phyloP scores from a whole-genome alignment of 2,888 invertebrate genomes.

The Proisotoma minuta region DNA sequence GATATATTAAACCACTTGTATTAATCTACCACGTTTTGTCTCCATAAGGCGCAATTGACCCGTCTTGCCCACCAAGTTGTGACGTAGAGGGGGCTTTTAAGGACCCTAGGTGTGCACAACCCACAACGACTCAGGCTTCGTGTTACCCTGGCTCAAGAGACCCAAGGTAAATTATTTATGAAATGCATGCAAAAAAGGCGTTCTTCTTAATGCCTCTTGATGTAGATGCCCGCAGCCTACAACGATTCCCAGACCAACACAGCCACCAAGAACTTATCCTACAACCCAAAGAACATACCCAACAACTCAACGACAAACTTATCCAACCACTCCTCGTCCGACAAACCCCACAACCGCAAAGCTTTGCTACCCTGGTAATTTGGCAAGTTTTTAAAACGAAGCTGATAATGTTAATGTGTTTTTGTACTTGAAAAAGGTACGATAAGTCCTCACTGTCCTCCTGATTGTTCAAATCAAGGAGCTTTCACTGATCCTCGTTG shows the following conservation, averaged over 20 bases:
- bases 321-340: conserved; percentile 12
- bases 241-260: no score
- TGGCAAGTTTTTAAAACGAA: no score
- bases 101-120: conserved; percentile 36
- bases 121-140: conserved; percentile 10
- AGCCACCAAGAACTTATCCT: neutral
- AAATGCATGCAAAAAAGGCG: no score
- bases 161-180: conserved; percentile 20
- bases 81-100: conserved; percentile 26
- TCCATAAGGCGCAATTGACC: neutral
- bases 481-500: conserved; percentile 19
- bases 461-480: conserved; percentile 5
- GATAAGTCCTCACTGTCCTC: neutral
- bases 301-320: neutral
- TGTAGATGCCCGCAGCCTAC: no score
- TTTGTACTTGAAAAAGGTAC: no score
- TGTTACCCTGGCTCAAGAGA: conserved; percentile 30
- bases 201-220: no score
- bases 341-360: conserved; percentile 20
- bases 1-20: no score
- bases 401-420: no score
- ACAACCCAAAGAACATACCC: conserved; percentile 3
- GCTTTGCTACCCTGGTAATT: conserved; percentile 42
- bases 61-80: neutral
- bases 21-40: neutral